Base-by-base conservation (phyloP, 2,888 invertebrate genomes). In the Drosophila cyrtoloma region DNA sequence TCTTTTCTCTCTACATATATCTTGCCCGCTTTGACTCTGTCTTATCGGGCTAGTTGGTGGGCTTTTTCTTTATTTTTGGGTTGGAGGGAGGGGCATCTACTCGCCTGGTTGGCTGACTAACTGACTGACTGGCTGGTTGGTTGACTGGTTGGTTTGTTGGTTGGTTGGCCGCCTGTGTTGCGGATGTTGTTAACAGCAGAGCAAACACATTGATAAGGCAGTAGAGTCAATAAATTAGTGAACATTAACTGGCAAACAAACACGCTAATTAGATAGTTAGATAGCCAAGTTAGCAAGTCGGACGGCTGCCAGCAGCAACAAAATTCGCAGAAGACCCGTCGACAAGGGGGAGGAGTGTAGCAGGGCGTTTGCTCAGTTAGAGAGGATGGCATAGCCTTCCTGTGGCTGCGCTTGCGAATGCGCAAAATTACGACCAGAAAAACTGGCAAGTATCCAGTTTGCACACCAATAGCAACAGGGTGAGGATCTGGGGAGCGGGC, bases 381-480 rank as follows among this genome's bases (percentile, higher is more conserved):
- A 51, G 28, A 26, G 51, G 22, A 65, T 30, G 50, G 62, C 62
- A 60, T 64, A 70, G 62, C 42, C 63, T 78, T 65, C 55, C 76
- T 65, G 59, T 26, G 66, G 39, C 67, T 39, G 56, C 30, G 22
- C 33, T 63, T 52, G 70, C 51, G 12, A 77, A 44, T 71, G 52
- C 63, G 62, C 32, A 52, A 65, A 60, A 62, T 59, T 62, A 64
- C 64, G 89, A 83, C 85, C 91, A 86, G 85, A 90, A 90, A 90
- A 90, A 90, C 89, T 85, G 84, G 91, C 85, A 83, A 86, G 57
- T 75, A 74, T 74, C 84, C 80, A 85, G 44, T 55, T 50, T n/a
- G 30, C 14, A 28, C 26, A n/a, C 14, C 32, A 42, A 42, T 22
- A 50, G 44, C 19, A 35, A 37, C 26, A 19, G 14, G 33, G n/a